Evolutionary conservation across 2,888 invertebrate genomes (phyloP).

Genomic region (Clistopyga incitator): DNA sequence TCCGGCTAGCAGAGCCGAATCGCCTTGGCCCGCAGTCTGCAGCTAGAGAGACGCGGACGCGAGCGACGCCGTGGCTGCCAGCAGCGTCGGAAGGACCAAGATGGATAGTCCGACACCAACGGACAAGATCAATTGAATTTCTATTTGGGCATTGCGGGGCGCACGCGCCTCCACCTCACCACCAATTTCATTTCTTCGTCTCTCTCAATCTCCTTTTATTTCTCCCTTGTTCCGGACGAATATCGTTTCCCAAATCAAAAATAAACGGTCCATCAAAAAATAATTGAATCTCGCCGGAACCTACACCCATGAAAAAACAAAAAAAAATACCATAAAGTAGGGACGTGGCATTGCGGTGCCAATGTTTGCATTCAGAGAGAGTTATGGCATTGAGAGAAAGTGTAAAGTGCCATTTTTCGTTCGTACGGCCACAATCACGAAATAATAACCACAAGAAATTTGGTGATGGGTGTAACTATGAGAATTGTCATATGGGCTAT

Average conservation of each 20-base stretch:
- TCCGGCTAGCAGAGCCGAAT: constrained; percentile 73
- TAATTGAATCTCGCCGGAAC: constrained; percentile 56
- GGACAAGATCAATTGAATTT: constrained; percentile 87
- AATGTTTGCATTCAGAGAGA: no score
- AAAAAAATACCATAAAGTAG: neutral
- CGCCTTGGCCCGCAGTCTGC: constrained; percentile 27
- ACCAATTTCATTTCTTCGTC: constrained; percentile 49
- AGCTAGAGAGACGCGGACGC: constrained; percentile 39
- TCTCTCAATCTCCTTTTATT: constrained; percentile 46
- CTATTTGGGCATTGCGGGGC: constrained; percentile 84
- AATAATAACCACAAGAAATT: no score
- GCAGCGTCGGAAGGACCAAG: constrained; percentile 84
- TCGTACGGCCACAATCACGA: no score
- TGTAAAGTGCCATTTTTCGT: no score
- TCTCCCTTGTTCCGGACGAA: constrained; percentile 37
- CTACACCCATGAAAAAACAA: constrained; percentile 11
- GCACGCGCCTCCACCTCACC: constrained; percentile 66
- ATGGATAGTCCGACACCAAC: constrained; percentile 85
- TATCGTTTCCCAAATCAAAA: constrained; percentile 52
- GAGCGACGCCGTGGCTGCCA: constrained; percentile 72
- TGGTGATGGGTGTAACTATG: no score
- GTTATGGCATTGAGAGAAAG: no score
- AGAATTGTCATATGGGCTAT: no score
- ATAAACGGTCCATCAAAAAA: constrained; percentile 39
- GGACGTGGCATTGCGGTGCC: neutral